These are phyloP conservation scores for Leucophenga montana DNA, from an alignment of 2,888 invertebrate species.

Conservation along the genomic window DNA sequence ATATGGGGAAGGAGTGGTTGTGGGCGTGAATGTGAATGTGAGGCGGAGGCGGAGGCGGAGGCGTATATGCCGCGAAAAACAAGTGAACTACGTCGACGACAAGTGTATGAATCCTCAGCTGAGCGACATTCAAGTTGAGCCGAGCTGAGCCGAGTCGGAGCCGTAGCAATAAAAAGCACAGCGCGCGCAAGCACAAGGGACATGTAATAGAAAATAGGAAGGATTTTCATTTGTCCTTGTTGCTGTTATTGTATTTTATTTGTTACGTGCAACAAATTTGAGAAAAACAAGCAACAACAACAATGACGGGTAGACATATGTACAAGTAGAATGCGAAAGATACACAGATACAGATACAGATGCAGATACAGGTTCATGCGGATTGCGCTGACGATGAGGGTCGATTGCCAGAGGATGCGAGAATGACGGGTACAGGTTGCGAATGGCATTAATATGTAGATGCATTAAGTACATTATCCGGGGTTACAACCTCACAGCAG, in stretches of 20 bases:
- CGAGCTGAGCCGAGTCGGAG: background rate
- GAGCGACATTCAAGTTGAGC: background rate
- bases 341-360: background rate
- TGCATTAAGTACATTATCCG: constrained; percentile 72
- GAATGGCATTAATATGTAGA: constrained; percentile 66
- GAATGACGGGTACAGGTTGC: constrained; percentile 52
- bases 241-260: background rate
- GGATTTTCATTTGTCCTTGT: constrained; percentile 25
- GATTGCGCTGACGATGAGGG: constrained; percentile 9
- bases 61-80: constrained; percentile 17
- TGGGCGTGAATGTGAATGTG: background rate
- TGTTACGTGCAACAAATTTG: constrained; percentile 31
- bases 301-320: too few relatives aligned
- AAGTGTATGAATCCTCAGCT: constrained; percentile 17
- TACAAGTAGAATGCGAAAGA: constrained; percentile 12
- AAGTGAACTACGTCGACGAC: constrained; percentile 3
- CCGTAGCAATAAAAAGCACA: constrained; percentile 57
- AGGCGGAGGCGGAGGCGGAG: background rate
- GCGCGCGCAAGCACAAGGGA: constrained; percentile 40
- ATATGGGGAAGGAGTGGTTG: background rate
- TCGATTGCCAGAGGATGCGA: constrained; percentile 4
- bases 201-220: constrained; percentile 62
- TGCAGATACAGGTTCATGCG: background rate
- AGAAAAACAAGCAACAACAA: background rate
- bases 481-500: constrained; percentile 68